Evolutionary conservation across 1,140 invertebrate species (phyloP), one percentile per base, ranked within the genome.

Genomic region (Asobara japonica): DNA sequence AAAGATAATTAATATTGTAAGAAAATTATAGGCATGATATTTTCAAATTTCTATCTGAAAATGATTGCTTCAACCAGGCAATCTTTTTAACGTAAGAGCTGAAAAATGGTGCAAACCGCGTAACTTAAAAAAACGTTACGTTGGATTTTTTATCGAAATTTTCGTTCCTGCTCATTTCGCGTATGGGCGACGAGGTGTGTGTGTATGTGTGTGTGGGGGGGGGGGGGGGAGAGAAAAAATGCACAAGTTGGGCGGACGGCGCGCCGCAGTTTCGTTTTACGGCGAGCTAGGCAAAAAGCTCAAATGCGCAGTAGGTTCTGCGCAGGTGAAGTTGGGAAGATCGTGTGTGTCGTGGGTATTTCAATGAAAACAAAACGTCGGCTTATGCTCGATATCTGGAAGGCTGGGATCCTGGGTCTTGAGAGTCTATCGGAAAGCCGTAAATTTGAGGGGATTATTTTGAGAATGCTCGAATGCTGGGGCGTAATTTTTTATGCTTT

Each of bases 191-290:
- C 69, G 68, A 78, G 72, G 75, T 76, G 73, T 73, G 66, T 33
- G 69, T 56, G 25, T 13, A 13, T 70, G 29, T 25, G 51, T 5
- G 10, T 51, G 38, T 29, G 36, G 27, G 60, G 30, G 70, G 60
- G 60, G 62, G 62, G 56, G 41, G 68, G 67, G 72, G 76, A 64
- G 65, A 65, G 71, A 77, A 74, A 73, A 74, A 78, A 76, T 74
- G 76, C 5, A 16, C 41, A 72, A 70, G 66, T 41, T 69, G 56
- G 56, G 33, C 64, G 64, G 68, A 70, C 68, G 56, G 36, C 69
- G 72, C 69, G 70, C 74, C 71, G 76, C 79, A 81, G 78, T 80
- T 80, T 80, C 79, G 78, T 82, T 82, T 82, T 79, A 78, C 77
- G 69, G 78, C 67, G 70, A 75, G 76, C 78, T 78, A 79, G 71